phyloP scores from a whole-genome alignment of 2,797 vertebrate genomes.

The Coluber constrictor region DNA sequence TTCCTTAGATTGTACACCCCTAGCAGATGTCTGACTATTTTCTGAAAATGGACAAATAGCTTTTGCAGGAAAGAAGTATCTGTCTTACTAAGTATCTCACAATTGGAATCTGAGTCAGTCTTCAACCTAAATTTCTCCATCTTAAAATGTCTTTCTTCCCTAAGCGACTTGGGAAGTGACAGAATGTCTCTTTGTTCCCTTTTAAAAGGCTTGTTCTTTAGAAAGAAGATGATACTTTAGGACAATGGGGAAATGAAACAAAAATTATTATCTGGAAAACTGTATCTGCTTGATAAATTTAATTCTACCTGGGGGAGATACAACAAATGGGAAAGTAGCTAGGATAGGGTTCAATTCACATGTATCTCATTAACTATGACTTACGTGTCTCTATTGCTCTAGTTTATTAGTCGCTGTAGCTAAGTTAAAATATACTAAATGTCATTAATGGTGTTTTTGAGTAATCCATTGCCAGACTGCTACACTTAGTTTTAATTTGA shows the following conservation, averaged over 20 bases:
- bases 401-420: background rate
- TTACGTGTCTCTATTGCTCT: background rate
- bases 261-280: background rate
- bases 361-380: background rate
- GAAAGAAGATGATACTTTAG: background rate
- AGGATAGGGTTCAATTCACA: constrained; percentile 4
- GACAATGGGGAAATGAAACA: background rate
- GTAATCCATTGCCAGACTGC: background rate
- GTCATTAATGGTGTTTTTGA: constrained; percentile 3
- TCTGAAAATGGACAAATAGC: background rate
- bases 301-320: background rate
- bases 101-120: background rate
- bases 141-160: background rate
- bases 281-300: background rate
- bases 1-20: background rate
- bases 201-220: background rate
- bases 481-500: background rate
- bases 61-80: background rate
- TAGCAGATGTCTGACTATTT: background rate
- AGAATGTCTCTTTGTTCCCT: background rate
- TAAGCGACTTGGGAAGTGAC: background rate
- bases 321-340: background rate
- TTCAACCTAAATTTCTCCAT: background rate
- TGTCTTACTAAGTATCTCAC: background rate
- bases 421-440: constrained; percentile 14